Evolutionary conservation across 1,140 invertebrate genomes (phyloP), one percentile per base, ranked within the genome.

Genomic region (Vanessa tameamea): DNA sequence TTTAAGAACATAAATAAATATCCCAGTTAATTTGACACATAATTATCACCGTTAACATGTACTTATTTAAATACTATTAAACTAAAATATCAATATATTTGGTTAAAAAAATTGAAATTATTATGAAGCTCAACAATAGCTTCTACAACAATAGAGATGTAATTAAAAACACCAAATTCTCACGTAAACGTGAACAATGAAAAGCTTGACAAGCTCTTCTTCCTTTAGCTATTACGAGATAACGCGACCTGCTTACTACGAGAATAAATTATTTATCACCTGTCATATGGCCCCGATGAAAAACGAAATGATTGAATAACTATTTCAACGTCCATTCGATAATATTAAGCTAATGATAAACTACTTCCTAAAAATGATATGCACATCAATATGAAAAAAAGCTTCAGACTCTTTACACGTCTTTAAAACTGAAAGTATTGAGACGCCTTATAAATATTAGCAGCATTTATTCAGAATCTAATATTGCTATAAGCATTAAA

Each of bases 261-360:
- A 57, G 20, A 57, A 57, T 57, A 57, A 23, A 57, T 57, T 57
- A 57, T 73, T 73, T 81, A 85, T 82, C 83, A 85, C 80, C 69
- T 76, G 75, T 77, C 76, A 77, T 83, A 83, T 85, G 82, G 83
- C 83, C 80, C 82, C 78, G 70, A 79, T 73, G 73, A 64, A 75
- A 78, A 79, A 77, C 61, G 61, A 79, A 85, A 81, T 78, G 78
- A 71, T 69, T n/a, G 47, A 66, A 76, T 8, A 73, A 73, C 48
- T 73, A 57, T n/a, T 57, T 57, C 2, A 57, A 55, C 51, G 14
- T 57, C 23, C 37, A 68, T 68, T 68, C 48, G 14, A 69, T 68
- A n/a, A 20, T 47, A 69, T 61, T 76, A 75, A 75, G 61, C 67
- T 75, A 78, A 69, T 61, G 66, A 73, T 71, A 73, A 65, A 63